A percentile compares a stretch with the other conserved stretches of the same genome.
Evolutionary conservation across 2,888 invertebrate genomes (phyloP).

Genomic region (Cryptus armator): DNA sequence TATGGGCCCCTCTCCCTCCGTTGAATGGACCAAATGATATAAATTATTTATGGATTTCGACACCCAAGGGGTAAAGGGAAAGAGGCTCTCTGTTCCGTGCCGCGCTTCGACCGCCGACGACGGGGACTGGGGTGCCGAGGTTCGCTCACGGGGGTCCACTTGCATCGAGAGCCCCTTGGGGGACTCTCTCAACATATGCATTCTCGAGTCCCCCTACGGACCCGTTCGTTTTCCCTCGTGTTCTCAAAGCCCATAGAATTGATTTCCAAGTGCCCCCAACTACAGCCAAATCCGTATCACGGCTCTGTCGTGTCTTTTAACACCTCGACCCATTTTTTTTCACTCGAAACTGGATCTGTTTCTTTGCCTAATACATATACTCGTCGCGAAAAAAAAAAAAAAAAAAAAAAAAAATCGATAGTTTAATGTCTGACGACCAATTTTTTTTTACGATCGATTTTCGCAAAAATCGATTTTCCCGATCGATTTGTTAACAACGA

Average conservation of each 20-base stretch:
- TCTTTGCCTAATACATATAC: background rate
- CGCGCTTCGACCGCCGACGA: constrained; percentile 47
- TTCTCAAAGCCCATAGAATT: constrained; percentile 80
- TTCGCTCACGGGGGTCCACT: constrained; percentile 82
- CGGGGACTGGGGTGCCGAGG: constrained; percentile 74
- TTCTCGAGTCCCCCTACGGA: constrained; percentile 73
- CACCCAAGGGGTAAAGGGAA: constrained; percentile 78
- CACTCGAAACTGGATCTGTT: constrained; percentile 29
- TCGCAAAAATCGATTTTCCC: background rate
- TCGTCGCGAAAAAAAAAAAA: background rate
- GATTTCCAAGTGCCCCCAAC: constrained; percentile 82
- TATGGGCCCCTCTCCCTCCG: constrained; percentile 78
- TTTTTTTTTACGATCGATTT: background rate
- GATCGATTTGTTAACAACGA: background rate
- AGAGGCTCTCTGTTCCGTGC: constrained; percentile 64
- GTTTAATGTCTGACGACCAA: background rate
- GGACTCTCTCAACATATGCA: constrained; percentile 83
- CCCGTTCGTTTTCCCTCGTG: constrained; percentile 58
- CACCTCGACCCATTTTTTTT: constrained; percentile 75
- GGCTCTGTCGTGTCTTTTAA: constrained; percentile 78
- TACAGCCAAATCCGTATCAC: constrained; percentile 73
- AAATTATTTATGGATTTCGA: constrained; percentile 85
- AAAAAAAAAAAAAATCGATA: background rate
- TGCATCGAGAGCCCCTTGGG: constrained; percentile 81
- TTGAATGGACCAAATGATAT: constrained; percentile 84